Evolutionary conservation across 2,888 invertebrate genomes (phyloP).

Genomic region (Zaprionus bogoriensis): DNA sequence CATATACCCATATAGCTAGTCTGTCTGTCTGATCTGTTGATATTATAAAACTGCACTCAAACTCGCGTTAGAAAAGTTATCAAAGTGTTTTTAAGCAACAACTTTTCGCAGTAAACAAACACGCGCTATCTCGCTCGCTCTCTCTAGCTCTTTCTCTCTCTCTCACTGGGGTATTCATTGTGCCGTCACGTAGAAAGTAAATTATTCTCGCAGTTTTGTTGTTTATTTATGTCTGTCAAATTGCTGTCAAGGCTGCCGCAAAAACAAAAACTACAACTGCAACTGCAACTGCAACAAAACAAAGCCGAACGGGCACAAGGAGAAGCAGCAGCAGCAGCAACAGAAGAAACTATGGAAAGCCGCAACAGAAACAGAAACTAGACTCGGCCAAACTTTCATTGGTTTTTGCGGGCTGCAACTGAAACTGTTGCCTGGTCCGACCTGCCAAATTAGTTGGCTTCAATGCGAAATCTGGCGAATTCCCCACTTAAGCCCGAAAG

Average conservation of each 20-base stretch:
- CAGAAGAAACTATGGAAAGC: conserved; percentile 22
- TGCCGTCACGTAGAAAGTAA: background rate
- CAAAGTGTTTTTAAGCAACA: background rate
- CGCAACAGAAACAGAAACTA: conserved; percentile 25
- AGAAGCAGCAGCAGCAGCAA: conserved; percentile 5
- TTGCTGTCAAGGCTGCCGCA: conserved; percentile 69
- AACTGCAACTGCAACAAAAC: conserved; percentile 16
- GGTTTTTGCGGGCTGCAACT: conserved; percentile 37
- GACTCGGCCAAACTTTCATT: conserved; percentile 49
- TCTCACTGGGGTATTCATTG: conserved; percentile 14
- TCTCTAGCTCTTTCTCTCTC: background rate
- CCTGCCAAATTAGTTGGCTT: conserved; percentile 31
- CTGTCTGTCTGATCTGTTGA: background rate
- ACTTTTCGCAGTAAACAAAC: background rate
- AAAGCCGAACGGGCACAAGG: conserved; percentile 19
- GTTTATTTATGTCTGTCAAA: conserved; percentile 67
- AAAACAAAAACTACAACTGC: conserved; percentile 8
- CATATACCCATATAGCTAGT: no score
- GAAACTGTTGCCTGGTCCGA: conserved; percentile 28
- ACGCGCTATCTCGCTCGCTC: background rate
- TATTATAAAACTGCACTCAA: background rate
- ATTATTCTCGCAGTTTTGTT: conserved; percentile 9
- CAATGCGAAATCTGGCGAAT: background rate
- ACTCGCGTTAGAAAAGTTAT: no score
- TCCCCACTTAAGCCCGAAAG: background rate